phyloP scores from a whole-genome alignment of 2,888 invertebrate species.

The Dasypolia templi region DNA sequence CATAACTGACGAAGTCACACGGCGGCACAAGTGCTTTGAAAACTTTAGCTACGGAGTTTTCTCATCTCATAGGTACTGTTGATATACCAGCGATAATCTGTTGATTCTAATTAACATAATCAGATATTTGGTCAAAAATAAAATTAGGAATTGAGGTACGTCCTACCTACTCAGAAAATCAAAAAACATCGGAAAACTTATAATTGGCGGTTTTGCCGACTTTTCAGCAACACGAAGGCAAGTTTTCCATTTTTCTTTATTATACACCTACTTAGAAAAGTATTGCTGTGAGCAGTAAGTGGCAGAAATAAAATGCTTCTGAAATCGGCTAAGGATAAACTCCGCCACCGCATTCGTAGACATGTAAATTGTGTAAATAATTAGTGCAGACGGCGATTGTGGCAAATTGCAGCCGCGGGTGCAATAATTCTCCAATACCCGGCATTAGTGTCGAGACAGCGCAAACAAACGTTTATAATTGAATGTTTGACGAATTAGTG shows the following conservation, averaged over 20 bases:
- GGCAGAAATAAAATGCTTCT: neutral
- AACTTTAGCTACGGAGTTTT: slow-evolving; percentile 3
- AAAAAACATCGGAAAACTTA: neutral
- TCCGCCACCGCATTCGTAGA: slow-evolving; percentile 39
- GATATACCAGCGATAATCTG: neutral
- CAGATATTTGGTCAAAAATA: slow-evolving; percentile 4
- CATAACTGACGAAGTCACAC: neutral
- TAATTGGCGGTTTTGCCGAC: neutral
- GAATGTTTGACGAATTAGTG: slow-evolving; percentile 80
- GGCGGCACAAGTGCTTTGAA: slow-evolving; percentile 1
- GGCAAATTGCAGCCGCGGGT: slow-evolving; percentile 80
- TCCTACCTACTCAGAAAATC: neutral
- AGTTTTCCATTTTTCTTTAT: neutral
- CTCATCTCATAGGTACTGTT: slow-evolving; percentile 10
- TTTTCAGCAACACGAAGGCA: neutral
- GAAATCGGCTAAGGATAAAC: neutral
- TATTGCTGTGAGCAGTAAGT: neutral
- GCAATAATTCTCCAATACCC: slow-evolving; percentile 83
- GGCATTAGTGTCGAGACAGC: slow-evolving; percentile 82
- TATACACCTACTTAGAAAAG: neutral
- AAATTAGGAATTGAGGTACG: neutral
- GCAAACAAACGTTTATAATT: slow-evolving; percentile 84
- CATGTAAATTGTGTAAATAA: slow-evolving; percentile 69
- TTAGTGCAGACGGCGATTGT: slow-evolving; percentile 74
- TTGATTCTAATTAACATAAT: neutral